Conservation (phyloP, 1,140 invertebrate genomes). For the Wiebesia pumilae region DNA sequence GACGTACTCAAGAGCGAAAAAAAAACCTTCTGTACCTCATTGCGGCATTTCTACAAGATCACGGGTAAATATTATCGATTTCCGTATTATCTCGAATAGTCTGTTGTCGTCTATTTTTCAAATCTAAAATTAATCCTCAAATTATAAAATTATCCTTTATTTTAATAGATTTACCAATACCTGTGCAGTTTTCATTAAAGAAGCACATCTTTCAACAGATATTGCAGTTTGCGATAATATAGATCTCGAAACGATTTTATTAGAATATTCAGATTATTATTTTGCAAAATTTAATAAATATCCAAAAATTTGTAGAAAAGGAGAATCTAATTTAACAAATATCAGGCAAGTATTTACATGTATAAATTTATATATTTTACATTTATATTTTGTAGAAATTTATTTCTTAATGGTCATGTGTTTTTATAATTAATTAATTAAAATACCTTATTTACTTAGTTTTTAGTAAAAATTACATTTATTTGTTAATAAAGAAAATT, state of each 20-base stretch:
- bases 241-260: slow-evolving; percentile 88
- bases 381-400: background rate
- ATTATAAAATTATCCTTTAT: background rate
- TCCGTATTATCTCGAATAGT: background rate
- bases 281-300: slow-evolving; percentile 89
- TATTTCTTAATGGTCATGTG: background rate
- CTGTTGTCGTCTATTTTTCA: background rate
- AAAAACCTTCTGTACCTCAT: slow-evolving; percentile 87
- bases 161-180: slow-evolving; percentile 76
- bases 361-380: background rate
- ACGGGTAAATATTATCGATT: slow-evolving; percentile 76
- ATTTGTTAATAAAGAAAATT: no score
- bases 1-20: slow-evolving; percentile 80
- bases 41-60: slow-evolving; percentile 83
- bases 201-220: slow-evolving; percentile 81
- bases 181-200: slow-evolving; percentile 78
- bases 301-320: slow-evolving; percentile 84
- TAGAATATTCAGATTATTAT: slow-evolving; percentile 93
- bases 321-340: slow-evolving; percentile 57
- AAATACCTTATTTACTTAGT: no score
- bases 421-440: background rate
- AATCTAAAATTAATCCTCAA: background rate
- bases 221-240: slow-evolving; percentile 93
- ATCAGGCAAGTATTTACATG: slow-evolving; percentile 23
- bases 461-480: no score